Base-by-base conservation (phyloP, 2,888 invertebrate genomes). In the Acronicta psi region DNA sequence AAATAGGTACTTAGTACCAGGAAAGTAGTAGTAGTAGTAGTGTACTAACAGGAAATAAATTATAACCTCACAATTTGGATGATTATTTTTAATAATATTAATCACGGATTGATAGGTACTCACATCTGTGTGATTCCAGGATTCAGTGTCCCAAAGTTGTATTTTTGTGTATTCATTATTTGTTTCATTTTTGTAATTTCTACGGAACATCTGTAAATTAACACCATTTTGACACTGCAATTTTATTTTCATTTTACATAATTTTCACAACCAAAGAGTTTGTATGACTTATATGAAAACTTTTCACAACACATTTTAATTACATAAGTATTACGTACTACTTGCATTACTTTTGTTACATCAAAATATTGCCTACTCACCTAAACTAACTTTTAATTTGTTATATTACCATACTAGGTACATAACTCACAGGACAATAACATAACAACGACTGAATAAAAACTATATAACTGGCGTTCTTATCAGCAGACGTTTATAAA, bases 151-250 rank as follows among this genome's bases (percentile, higher is more conserved):
- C 85, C 84, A 89, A 44, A 92, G 47, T 41, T 84, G 82, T 70
- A 91, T 68, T 77, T 83, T 76, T 1, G 83, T 85, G 51, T 89
- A 90, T 66, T 85, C 86, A 47, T 80, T 77, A 69, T 47, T 67
- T 23, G 81, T 82, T 67, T 81, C 83, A 79, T 83, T 85, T 74
- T 80, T 83, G 50, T 77, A 73, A 74, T 79, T 90, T 72, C 91
- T 83, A 59, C 91, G 91, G 73, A 85, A 86, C 92, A 92, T 92
- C 77, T 84, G 80, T 69, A 75, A 78, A 68, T 54, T 36, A 62
- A 70, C 72, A 77, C 64, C 52, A 73, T 68, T 69, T 72, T 76
- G 76, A 72, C 73, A 75, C 67, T 64, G 57, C 40, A 67, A 56
- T 61, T 66, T 64, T 54, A 59, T 69, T 72, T 66, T 62, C 43